Evolutionary conservation across 2,113 vertebrate genomes (phyloP).

Genomic region (Spermophilus dauricus): DNA sequence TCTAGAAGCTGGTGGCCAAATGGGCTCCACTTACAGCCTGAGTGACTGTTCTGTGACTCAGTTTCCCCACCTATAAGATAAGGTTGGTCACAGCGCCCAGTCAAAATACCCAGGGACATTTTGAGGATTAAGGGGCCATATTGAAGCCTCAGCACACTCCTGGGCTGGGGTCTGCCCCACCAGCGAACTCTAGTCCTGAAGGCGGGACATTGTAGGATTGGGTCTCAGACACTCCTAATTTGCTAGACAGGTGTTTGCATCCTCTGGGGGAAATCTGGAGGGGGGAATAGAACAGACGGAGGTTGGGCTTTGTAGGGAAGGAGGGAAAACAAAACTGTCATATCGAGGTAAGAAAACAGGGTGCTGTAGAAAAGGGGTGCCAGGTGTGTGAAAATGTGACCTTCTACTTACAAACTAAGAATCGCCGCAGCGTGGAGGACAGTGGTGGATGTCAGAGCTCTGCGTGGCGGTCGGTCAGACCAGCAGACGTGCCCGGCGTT

Average conservation of each 20-base stretch:
- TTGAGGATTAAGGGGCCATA: neutral
- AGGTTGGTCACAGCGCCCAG: neutral
- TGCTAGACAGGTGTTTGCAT: neutral
- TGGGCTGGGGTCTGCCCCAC: neutral
- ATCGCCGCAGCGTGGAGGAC: too few species aligned
- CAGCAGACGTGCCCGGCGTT: accelerated
- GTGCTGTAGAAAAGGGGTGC: neutral
- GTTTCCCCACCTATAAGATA: neutral
- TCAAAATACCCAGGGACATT: too few species aligned
- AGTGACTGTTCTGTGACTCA: neutral
- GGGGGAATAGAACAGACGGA: neutral
- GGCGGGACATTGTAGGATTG: accelerated
- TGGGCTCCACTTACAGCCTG: neutral
- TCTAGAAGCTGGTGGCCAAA: neutral
- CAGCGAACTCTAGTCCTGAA: too few species aligned
- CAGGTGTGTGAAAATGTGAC: neutral
- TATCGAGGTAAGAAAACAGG: neutral
- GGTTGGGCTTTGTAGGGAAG: neutral
- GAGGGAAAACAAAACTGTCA: neutral
- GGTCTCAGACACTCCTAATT: too few species aligned
- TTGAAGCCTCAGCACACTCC: too few species aligned
- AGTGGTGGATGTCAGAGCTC: accelerated
- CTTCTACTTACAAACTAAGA: neutral
- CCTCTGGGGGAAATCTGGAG: too few species aligned
- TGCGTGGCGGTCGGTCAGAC: accelerated